These are phyloP conservation scores for Clitarchus hookeri DNA, from an alignment of 2,888 invertebrate species.

Conservation along the genomic window DNA sequence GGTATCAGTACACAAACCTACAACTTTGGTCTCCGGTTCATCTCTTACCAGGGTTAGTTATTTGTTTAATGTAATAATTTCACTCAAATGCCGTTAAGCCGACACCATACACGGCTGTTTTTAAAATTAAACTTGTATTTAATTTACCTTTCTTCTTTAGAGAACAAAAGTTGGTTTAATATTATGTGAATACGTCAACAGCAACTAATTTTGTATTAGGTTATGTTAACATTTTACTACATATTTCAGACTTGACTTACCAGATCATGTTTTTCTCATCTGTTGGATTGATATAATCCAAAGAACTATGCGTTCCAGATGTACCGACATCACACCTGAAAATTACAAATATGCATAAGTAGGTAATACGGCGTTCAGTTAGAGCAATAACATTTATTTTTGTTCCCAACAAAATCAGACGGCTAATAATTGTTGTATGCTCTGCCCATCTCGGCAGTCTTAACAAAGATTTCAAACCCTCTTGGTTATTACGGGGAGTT, in stretches of 20 bases:
- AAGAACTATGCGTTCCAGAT: conserved; percentile 35
- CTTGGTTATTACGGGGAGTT: background rate
- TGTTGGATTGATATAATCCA: conserved; percentile 40
- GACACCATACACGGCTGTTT: too few relatives aligned
- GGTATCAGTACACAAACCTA: too few relatives aligned
- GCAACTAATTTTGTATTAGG: background rate
- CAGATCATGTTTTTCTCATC: conserved; percentile 39
- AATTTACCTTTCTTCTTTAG: too few relatives aligned
- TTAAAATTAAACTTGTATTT: too few relatives aligned
- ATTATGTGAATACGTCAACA: background rate
- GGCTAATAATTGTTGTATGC: background rate
- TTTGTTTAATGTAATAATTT: too few relatives aligned
- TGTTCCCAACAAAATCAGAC: background rate
- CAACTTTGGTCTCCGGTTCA: too few relatives aligned
- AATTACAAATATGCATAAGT: background rate
- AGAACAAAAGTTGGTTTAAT: background rate
- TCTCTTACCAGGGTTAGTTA: too few relatives aligned
- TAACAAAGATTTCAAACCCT: background rate
- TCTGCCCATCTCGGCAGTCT: background rate
- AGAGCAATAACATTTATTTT: background rate
- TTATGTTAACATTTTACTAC: background rate
- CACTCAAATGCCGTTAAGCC: too few relatives aligned
- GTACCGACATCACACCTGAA: conserved; percentile 42
- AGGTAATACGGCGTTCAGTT: background rate
- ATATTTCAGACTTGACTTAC: conserved; percentile 28